Evolutionary conservation across 1,140 invertebrate genomes (phyloP), one percentile per base, ranked within the genome.

Genomic region (Procambarus clarkii): DNA sequence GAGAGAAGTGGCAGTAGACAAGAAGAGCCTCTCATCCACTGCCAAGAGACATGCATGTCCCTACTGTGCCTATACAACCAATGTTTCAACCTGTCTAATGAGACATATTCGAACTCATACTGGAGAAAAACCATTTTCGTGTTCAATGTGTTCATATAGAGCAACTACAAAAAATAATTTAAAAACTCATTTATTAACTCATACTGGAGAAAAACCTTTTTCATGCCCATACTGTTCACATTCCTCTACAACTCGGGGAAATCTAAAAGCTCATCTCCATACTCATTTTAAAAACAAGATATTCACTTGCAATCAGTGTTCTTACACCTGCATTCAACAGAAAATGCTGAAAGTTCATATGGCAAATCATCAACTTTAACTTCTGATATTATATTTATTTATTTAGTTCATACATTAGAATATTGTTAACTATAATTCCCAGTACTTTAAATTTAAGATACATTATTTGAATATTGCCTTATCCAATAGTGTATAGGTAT

Each of bases 121-220:
- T 24, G 69, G 69, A 71, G 69, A 71, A n/a, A 71, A 71, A 11
- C 69, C 69, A 34, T 71, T 71, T 71, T 71, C 69, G 11, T 71
- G 69, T 34, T 71, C 69, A 34, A 5, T 71, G n/a, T 71, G 69
- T 71, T 34, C 69, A 34, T 71, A 71, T 71, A 71, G n/a, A 71
- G n/a, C 69, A 71, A 71, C 21, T 24, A 34, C 69, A 71, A 71
- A 71, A 71, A 71, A 34, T 71, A 71, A 71, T 34, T 71, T 71
- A 71, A 71, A 71, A 71, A 71, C 69, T 7, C 69, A 71, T 34
- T 7, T 71, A n/a, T 71, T 71, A 34, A 71, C 69, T 7, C 69
- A 71, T 71, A 71, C 69, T 71, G 69, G 69, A 71, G 69, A 71
- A 71, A 71, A 71, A 18, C 69, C 69, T 24, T 71, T 71, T 34